Evolutionary conservation across 2,797 vertebrate species (phyloP), one percentile per base, ranked within the genome.

Genomic region (Limnodromus scolopaceus): DNA sequence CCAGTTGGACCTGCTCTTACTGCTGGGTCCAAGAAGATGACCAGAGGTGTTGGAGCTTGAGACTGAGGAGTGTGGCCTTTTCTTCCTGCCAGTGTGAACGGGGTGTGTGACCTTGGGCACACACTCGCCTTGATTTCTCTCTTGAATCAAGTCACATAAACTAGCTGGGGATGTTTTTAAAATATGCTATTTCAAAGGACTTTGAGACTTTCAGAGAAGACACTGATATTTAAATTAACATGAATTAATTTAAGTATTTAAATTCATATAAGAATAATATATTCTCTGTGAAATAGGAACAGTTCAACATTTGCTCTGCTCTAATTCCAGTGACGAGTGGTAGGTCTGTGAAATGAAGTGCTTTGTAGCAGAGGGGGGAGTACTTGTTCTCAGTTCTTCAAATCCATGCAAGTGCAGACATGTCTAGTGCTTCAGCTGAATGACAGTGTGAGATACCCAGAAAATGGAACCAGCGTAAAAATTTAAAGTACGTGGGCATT

Each of bases 361-460:
- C 78, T 93, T 61, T 79, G 66, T 49, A 22, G 66, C 39, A 41
- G 58, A 68, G 84, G 71, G 76, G 87, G 81, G 58, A 57, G 89
- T 71, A 12, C 78, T 69, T 70, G 63, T 38, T 91, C 63, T 71
- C 71, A 28, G 51, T 89, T 85, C 90, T 83, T 72, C 41, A 83
- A 61, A 89, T 85, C 89, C 4, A 0, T 72, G 39, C 96, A 92
- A 96, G 95, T 89, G 27, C 70, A 81, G 92, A 92, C 95, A 89
- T 95, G 96, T 95, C 87, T 55, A 16, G 48, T 82, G 65, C 91
- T 90, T 78, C 68, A 51, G 43, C 10, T 85, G 66, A 87, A 13
- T 38, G 82, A 11, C 49, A 46, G 54, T 17, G 75, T 65, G 75
- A 70, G 65, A 72, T 57, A 53, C 49, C 32, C 63, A 46, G 57